Conservation (phyloP, 2,888 invertebrate species). For the Caenorhabditis panamensis region DNA sequence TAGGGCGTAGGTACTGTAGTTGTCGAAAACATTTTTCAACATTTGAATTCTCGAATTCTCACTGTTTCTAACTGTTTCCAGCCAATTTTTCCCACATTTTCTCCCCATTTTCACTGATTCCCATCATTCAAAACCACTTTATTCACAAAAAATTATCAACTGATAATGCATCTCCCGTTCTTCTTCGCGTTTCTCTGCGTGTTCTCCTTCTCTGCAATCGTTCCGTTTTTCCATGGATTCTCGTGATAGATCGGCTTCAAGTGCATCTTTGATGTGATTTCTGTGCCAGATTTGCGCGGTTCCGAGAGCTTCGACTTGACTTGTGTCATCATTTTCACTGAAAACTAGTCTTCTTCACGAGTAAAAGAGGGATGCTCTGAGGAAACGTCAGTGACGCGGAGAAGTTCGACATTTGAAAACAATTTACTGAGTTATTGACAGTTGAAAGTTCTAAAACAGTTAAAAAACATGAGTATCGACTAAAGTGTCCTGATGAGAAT, state of each 20-base stretch:
- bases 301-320: no score
- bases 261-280: constrained; percentile 13
- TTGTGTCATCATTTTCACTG: no score
- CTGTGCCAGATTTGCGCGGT: constrained; percentile 7
- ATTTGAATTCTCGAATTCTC: no score
- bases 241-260: constrained; percentile 27
- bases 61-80: neutral
- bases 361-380: no score
- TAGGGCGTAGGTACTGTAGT: no score
- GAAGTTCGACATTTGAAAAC: no score
- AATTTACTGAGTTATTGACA: no score
- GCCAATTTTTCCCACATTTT: neutral
- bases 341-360: no score
- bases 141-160: neutral
- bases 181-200: neutral
- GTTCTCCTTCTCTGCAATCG: constrained; percentile 6
- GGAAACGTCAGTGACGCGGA: no score
- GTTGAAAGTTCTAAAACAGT: neutral
- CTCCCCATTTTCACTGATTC: no score
- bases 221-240: constrained; percentile 40
- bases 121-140: neutral
- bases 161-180: constrained; percentile 15
- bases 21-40: no score
- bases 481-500: constrained; percentile 1
- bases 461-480: constrained; percentile 35